phyloP scores from a whole-genome alignment of 2,797 vertebrate genomes.

The Pangasius larnaudii region DNA sequence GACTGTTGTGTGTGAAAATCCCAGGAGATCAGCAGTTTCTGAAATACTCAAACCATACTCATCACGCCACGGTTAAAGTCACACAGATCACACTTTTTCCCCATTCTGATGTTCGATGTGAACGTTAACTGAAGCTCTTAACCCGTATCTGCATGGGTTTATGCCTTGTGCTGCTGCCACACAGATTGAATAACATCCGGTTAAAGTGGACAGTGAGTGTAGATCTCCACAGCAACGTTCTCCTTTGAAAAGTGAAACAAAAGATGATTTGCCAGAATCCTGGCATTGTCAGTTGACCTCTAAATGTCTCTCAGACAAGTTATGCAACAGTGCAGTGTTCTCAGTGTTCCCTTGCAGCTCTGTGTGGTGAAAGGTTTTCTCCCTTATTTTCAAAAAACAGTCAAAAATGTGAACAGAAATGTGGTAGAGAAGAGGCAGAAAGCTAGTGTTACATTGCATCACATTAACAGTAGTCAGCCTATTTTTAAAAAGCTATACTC shows the following conservation, averaged over 20 bases:
- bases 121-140: too few species aligned
- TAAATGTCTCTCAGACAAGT: constrained; percentile 1
- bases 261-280: not conserved
- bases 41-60: too few species aligned
- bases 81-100: too few species aligned
- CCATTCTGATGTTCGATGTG: too few species aligned
- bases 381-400: not conserved
- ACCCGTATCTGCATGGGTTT: too few species aligned
- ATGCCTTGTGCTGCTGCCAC: too few species aligned
- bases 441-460: constrained; percentile 17
- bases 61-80: too few species aligned
- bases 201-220: too few species aligned
- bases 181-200: too few species aligned
- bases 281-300: not conserved
- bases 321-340: constrained; percentile 2
- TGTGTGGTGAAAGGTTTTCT: not conserved
- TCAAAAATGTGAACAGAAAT: not conserved
- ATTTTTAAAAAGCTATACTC: constrained; percentile 24
- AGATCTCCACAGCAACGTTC: not conserved
- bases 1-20: too few species aligned
- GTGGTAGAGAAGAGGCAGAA: not conserved
- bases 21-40: too few species aligned
- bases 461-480: constrained; percentile 26
- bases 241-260: not conserved
- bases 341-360: constrained; percentile 2